These are phyloP conservation scores for Rhadinocentrus ornatus DNA, from an alignment of 2,797 vertebrate species.

Conservation along the genomic window DNA sequence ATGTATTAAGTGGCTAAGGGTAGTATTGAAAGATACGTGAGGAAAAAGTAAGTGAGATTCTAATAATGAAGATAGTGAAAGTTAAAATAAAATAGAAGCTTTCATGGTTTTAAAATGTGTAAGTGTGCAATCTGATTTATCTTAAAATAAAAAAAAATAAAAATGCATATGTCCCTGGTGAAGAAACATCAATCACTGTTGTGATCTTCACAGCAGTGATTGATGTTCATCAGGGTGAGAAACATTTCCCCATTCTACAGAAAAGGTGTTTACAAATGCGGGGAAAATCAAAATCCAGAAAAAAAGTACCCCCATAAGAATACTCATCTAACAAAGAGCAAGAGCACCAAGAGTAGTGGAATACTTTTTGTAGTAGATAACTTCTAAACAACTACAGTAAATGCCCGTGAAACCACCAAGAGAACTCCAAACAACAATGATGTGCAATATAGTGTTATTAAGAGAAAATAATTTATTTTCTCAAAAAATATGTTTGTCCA, in stretches of 20 bases:
- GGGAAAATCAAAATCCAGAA: neutral
- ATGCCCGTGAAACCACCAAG: neutral
- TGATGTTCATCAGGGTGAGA: neutral
- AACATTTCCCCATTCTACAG: neutral
- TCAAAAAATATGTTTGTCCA: neutral
- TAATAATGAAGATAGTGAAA: neutral
- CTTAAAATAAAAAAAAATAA: neutral
- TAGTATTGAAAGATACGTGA: neutral
- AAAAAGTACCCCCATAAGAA: neutral
- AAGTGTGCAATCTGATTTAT: neutral
- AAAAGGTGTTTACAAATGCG: neutral
- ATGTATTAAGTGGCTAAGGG: too few species aligned
- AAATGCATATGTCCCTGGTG: neutral
- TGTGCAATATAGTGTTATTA: neutral
- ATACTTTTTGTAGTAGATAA: neutral
- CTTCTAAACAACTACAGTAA: neutral
- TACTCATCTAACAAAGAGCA: neutral
- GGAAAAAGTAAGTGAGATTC: neutral
- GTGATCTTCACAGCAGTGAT: neutral
- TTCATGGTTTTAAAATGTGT: neutral
- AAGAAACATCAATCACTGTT: neutral
- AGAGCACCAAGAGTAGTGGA: neutral
- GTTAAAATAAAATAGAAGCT: neutral
- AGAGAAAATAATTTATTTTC: neutral
- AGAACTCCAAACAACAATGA: neutral